phyloP scores from a whole-genome alignment of 2,888 invertebrate species.

The Nomada goodeniana region DNA sequence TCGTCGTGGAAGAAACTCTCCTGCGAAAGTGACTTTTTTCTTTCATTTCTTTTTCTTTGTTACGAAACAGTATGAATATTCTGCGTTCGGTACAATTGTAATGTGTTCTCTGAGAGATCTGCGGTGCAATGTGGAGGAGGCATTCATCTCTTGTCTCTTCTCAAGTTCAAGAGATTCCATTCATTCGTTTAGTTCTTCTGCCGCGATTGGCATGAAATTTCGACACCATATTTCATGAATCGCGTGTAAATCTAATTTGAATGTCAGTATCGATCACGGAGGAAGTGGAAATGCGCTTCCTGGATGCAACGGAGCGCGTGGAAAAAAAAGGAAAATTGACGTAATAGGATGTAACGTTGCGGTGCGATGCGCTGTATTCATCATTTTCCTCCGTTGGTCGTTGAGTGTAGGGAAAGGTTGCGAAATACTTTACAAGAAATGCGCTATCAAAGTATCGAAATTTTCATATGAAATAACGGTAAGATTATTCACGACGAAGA shows the following conservation, averaged over 20 bases:
- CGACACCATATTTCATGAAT: constrained; percentile 17
- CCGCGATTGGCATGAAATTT: neutral
- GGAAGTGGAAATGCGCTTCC: constrained; percentile 67
- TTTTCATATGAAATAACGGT: too few relatives aligned
- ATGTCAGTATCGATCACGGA: constrained; percentile 22
- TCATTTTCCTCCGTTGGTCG: constrained; percentile 8
- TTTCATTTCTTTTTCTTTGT: neutral
- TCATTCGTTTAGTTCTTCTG: neutral
- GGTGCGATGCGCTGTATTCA: constrained; percentile 42
- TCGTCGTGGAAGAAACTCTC: constrained; percentile 13
- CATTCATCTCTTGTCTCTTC: too few relatives aligned
- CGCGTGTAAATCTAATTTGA: constrained; percentile 44
- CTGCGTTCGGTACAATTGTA: neutral
- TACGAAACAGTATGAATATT: too few relatives aligned
- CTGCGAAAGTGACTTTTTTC: constrained; percentile 39
- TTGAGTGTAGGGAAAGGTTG: constrained; percentile 1
- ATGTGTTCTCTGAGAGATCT: too few relatives aligned
- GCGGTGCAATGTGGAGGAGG: too few relatives aligned
- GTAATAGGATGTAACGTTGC: constrained; percentile 65
- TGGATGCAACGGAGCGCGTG: constrained; percentile 53
- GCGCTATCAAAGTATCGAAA: too few relatives aligned
- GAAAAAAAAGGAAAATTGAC: constrained; percentile 47
- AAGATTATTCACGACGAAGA: neutral
- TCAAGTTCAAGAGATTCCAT: neutral
- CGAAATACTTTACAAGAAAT: neutral